Conservation (phyloP, 2,113 vertebrate species). For the Esox niger region DNA sequence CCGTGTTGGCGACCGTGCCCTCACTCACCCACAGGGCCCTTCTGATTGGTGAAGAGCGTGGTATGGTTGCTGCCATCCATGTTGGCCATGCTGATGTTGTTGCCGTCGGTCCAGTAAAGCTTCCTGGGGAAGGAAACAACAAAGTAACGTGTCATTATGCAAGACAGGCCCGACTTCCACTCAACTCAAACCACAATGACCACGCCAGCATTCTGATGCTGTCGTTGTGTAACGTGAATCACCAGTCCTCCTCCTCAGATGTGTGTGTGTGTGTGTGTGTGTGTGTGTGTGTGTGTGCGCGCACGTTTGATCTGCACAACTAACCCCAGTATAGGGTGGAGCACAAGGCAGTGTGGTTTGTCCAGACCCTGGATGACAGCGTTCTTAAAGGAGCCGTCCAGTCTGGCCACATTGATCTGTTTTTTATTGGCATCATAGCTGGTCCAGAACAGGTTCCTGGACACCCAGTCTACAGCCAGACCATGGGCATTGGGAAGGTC, state of each 20-base stretch:
- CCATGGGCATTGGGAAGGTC: slow-evolving; percentile 93
- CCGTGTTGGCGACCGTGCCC: not conserved
- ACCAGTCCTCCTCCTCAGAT: too few species aligned
- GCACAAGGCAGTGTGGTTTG: slow-evolving; percentile 89
- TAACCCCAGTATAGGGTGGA: slow-evolving; percentile 86
- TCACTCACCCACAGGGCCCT: slow-evolving; percentile 85
- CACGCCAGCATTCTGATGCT: too few species aligned
- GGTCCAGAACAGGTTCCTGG: slow-evolving; percentile 96
- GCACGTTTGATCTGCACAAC: slow-evolving; percentile 11
- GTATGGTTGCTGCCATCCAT: slow-evolving; percentile 88
- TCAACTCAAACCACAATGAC: not conserved
- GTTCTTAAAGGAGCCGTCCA: slow-evolving; percentile 96
- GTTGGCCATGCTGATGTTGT: slow-evolving; percentile 92
- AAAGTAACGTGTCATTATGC: too few species aligned
- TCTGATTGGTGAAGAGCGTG: slow-evolving; percentile 85
- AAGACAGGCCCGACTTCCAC: not conserved
- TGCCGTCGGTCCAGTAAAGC: slow-evolving; percentile 93
- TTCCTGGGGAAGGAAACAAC: slow-evolving; percentile 74
- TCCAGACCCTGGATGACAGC: slow-evolving; percentile 92
- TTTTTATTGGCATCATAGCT: slow-evolving; percentile 95
- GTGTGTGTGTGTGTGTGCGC: too few species aligned
- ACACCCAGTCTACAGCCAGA: slow-evolving; percentile 95
- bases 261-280: too few species aligned
- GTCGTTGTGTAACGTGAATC: too few species aligned
- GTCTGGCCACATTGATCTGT: slow-evolving; percentile 92